phyloP scores from a whole-genome alignment of 2,797 vertebrate genomes.

The Lophius americanus region DNA sequence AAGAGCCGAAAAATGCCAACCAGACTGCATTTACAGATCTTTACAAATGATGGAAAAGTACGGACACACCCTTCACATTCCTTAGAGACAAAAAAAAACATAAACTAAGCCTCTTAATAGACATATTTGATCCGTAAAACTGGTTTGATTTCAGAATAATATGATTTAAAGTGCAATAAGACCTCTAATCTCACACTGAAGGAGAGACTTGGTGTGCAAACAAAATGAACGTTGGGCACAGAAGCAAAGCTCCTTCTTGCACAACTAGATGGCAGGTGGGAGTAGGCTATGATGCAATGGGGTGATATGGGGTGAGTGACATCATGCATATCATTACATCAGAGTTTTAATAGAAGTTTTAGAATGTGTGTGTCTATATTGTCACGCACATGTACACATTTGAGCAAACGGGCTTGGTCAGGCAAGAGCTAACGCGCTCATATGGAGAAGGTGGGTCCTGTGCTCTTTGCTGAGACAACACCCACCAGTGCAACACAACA shows the following conservation, averaged over 20 bases:
- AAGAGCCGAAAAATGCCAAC: conserved; percentile 51
- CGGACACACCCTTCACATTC: conserved; percentile 79
- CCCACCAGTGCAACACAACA: conserved; percentile 48
- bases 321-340: conserved; percentile 2
- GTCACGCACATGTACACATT: neutral
- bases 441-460: conserved; percentile 31
- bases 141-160: neutral
- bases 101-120: conserved; percentile 6
- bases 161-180: neutral
- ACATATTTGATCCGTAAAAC: neutral
- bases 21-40: conserved; percentile 39
- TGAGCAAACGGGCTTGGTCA: neutral
- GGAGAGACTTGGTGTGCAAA: conserved; percentile 1
- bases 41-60: conserved; percentile 60
- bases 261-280: conserved; percentile 32
- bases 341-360: conserved; percentile 3
- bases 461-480: conserved; percentile 53
- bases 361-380: neutral
- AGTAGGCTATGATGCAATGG: conserved; percentile 39
- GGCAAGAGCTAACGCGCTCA: conserved; percentile 35
- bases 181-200: conserved; percentile 16
- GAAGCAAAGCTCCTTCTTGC: neutral
- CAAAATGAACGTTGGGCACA: conserved; percentile 6
- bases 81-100: conserved; percentile 19
- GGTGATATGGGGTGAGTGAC: conserved; percentile 40